Evolutionary conservation across 2,113 vertebrate species (phyloP).

Genomic region (Catharus bicknelli): DNA sequence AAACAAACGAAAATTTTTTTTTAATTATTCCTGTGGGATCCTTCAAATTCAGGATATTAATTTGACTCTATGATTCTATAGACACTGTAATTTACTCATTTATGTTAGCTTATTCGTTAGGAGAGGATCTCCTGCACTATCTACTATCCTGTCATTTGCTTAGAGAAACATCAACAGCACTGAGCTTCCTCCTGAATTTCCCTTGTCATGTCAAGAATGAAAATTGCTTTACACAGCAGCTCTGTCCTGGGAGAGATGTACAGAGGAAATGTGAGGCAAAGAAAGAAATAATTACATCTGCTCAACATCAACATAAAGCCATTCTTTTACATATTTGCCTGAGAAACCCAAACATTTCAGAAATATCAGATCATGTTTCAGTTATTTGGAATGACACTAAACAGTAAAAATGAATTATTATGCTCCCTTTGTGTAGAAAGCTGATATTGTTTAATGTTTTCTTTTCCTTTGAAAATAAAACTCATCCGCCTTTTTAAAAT

Average conservation of each 20-base stretch:
- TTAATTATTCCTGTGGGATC: not conserved
- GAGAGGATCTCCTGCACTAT: not conserved
- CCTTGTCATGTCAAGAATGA: not conserved
- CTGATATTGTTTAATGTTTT: not conserved
- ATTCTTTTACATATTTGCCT: not conserved
- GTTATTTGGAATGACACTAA: not conserved
- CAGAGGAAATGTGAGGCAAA: not conserved
- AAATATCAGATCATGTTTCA: not conserved
- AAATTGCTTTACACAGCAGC: not conserved
- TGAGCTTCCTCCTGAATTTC: not conserved
- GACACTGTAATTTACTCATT: not conserved
- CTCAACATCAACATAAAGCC: not conserved
- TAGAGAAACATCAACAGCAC: not conserved
- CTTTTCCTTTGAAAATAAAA: not conserved
- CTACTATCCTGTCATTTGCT: accelerated
- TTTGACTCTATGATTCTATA: not conserved
- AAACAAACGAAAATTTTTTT: not conserved
- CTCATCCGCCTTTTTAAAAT: not conserved
- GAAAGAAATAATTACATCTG: not conserved
- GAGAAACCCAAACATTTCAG: not conserved
- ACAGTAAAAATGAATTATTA: not conserved
- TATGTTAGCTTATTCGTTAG: not conserved
- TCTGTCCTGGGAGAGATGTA: not conserved
- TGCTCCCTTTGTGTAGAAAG: not conserved
- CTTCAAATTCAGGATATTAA: not conserved